A percentile compares a stretch with the other conserved stretches of the same genome.
phyloP scores from a whole-genome alignment of 1,140 invertebrate genomes.

The Periplaneta americana region DNA sequence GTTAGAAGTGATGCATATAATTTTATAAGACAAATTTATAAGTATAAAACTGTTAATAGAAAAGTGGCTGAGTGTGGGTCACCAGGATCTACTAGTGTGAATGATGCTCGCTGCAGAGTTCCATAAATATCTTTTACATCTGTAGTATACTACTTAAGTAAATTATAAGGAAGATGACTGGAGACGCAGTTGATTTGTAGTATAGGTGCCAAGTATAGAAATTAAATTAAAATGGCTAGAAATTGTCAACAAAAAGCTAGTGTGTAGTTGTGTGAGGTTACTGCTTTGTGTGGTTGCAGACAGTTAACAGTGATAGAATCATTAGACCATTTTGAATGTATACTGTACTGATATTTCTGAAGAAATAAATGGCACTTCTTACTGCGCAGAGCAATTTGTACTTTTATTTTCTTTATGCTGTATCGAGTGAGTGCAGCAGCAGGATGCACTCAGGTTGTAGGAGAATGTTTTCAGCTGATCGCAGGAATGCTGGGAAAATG shows the following conservation, averaged over 20 bases:
- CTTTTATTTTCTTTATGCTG: too few species aligned
- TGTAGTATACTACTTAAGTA: neutral
- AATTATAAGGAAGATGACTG: neutral
- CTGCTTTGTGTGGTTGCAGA: neutral
- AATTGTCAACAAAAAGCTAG: neutral
- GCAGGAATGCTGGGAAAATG: too few species aligned
- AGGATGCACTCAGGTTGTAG: too few species aligned
- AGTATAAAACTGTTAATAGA: neutral
- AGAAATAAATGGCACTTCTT: neutral
- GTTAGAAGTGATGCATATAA: neutral
- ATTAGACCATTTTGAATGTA: neutral
- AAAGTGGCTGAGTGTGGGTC: neutral
- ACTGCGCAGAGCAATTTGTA: too few species aligned
- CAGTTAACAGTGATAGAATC: too few species aligned
- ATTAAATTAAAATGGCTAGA: neutral
- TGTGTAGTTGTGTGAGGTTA: neutral
- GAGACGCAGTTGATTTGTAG: neutral
- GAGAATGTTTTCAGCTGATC: too few species aligned
- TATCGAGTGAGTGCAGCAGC: too few species aligned
- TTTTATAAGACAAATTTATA: neutral
- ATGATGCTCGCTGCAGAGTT: neutral
- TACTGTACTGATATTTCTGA: neutral
- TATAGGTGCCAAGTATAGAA: too few species aligned
- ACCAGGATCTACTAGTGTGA: neutral
- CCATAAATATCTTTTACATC: neutral